Conservation (phyloP, 2,888 invertebrate species). For the Napeogenes inachia region DNA sequence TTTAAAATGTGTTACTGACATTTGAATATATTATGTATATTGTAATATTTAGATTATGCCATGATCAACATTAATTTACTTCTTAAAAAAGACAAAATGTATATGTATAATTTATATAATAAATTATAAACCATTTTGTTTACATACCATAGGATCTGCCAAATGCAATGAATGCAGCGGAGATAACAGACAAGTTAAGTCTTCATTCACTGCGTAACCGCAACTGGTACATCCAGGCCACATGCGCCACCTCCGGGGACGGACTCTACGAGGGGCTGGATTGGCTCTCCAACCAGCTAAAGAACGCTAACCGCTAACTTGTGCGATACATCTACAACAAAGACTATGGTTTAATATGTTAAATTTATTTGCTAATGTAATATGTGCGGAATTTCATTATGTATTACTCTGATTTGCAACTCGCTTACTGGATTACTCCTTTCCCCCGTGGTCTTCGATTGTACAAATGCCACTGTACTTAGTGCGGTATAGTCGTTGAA, state of each 20-base stretch:
- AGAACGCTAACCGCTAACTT: conserved; percentile 97
- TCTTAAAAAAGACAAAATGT: no score
- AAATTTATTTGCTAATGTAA: conserved; percentile 78
- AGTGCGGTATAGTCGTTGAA: conserved; percentile 42
- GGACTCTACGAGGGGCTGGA: conserved; percentile 99
- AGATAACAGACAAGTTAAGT: conserved; percentile 99
- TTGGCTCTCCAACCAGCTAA: conserved; percentile 99
- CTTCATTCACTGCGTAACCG: conserved; percentile 98
- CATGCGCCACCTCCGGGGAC: conserved; percentile 99
- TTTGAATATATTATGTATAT: no score
- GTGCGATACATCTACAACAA: conserved; percentile 54
- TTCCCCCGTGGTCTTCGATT: conserved; percentile 5
- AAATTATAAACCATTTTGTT: no score
- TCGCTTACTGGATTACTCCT: conserved; percentile 3
- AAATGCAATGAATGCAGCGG: conserved; percentile 99
- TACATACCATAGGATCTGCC: conserved; percentile 90
- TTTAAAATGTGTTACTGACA: no score
- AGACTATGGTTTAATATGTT: conserved; percentile 78
- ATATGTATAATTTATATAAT: no score
- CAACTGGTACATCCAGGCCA: conserved; percentile 98
- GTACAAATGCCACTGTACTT: conserved; percentile 41
- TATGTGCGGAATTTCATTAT: conserved; percentile 71
- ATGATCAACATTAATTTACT: no score
- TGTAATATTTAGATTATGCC: no score
- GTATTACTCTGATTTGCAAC: conserved; percentile 45